Percentiles rank a stretch among this genome's conserved stretches.
Evolutionary conservation across 2,888 invertebrate genomes (phyloP).

Genomic region (Orthonevra nobilis): DNA sequence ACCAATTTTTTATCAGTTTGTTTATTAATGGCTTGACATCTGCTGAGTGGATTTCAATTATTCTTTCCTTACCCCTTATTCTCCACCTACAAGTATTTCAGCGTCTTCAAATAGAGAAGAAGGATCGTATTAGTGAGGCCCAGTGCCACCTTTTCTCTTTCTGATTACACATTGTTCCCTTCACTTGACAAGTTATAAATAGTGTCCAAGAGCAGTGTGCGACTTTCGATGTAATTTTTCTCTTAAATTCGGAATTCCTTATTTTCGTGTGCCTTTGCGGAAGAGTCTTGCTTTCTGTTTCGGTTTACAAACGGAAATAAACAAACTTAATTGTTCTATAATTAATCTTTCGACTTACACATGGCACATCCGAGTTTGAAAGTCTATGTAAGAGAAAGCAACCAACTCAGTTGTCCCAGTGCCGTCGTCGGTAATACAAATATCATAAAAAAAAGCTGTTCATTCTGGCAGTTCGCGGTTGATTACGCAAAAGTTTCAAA

Average conservation of each 20-base stretch:
- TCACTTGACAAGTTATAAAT: background rate
- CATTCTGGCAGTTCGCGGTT: background rate
- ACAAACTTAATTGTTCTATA: constrained; percentile 36
- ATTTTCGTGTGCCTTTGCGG: constrained; percentile 13
- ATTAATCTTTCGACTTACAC: constrained; percentile 25
- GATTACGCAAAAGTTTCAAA: constrained; percentile 62
- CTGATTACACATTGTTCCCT: background rate
- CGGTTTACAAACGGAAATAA: background rate
- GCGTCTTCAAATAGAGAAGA: too few species aligned
- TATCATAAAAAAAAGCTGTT: too few species aligned
- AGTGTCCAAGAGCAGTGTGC: background rate
- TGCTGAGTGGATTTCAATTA: too few species aligned
- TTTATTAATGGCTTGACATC: too few species aligned
- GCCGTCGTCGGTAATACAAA: constrained; percentile 2
- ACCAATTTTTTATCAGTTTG: too few species aligned
- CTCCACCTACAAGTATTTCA: too few species aligned
- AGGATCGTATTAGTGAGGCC: too few species aligned
- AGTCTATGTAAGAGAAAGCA: too few species aligned
- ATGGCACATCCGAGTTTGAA: too few species aligned
- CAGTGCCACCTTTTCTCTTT: too few species aligned
- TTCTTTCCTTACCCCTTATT: too few species aligned
- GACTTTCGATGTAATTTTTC: too few species aligned
- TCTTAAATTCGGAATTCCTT: constrained; percentile 21
- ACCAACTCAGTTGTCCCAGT: constrained; percentile 29
- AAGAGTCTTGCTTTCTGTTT: constrained; percentile 9